phyloP scores from a whole-genome alignment of 2,888 invertebrate species.

The Panorpa germanica region DNA sequence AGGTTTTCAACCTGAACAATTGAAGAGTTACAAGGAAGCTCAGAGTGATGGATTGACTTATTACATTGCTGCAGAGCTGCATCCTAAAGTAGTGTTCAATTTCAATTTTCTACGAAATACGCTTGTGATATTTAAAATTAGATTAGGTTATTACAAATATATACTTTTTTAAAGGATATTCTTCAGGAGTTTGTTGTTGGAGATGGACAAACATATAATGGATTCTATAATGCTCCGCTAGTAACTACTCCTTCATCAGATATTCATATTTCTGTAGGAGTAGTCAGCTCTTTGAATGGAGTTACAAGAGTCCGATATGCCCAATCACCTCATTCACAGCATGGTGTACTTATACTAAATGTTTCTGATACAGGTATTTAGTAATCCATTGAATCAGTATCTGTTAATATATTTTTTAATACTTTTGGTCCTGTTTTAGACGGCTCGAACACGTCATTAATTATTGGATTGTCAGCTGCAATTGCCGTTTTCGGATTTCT shows the following conservation, averaged over 20 bases:
- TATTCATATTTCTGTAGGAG: slow-evolving; percentile 48
- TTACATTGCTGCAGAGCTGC: slow-evolving; percentile 68
- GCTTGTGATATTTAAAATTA: no score
- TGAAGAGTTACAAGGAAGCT: slow-evolving; percentile 47
- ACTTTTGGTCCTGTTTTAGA: slow-evolving; percentile 15
- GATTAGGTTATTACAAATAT: neutral
- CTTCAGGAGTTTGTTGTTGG: slow-evolving; percentile 56
- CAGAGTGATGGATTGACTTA: slow-evolving; percentile 47
- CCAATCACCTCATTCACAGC: slow-evolving; percentile 27
- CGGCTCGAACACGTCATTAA: slow-evolving; percentile 23
- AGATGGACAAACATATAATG: slow-evolving; percentile 50
- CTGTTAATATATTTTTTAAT: neutral
- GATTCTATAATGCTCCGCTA: slow-evolving; percentile 59
- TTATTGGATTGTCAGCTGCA: slow-evolving; percentile 32
- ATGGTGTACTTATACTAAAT: no score
- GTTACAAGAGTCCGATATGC: slow-evolving; percentile 46
- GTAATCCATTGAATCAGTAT: slow-evolving; percentile 8
- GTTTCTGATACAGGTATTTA: no score
- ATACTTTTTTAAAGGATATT: slow-evolving; percentile 24
- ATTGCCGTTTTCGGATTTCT: slow-evolving; percentile 49
- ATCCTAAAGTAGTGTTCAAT: slow-evolving; percentile 31
- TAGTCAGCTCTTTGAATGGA: slow-evolving; percentile 47
- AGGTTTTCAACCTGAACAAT: slow-evolving; percentile 37
- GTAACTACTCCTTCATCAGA: slow-evolving; percentile 34
- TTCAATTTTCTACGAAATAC: no score